These are phyloP conservation scores for Drosophila nannoptera DNA, from an alignment of 1,140 invertebrate genomes.

Conservation along the genomic window DNA sequence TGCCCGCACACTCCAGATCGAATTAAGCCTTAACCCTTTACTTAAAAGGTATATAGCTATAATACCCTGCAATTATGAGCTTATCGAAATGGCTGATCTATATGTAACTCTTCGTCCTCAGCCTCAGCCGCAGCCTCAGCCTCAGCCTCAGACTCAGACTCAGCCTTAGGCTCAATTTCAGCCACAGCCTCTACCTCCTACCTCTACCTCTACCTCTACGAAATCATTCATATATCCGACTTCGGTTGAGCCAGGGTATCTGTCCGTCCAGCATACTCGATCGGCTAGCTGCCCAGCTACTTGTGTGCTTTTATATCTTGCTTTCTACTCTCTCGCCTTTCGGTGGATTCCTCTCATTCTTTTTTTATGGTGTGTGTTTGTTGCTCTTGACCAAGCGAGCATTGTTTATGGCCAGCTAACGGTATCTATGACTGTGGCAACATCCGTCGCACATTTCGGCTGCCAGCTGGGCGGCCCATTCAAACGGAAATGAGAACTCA, in stretches of 20 bases:
- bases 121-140: too few species aligned
- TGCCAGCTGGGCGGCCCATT: slow-evolving; percentile 72
- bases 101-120: too few species aligned
- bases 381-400: background rate
- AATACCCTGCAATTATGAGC: slow-evolving; percentile 1
- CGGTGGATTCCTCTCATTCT: background rate
- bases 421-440: slow-evolving; percentile 60
- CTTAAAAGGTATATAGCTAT: too few species aligned
- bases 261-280: background rate
- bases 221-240: too few species aligned
- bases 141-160: too few species aligned
- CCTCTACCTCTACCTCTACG: too few species aligned
- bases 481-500: slow-evolving; percentile 76
- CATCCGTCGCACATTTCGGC: slow-evolving; percentile 59
- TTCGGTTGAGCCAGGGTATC: too few species aligned
- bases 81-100: background rate
- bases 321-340: background rate
- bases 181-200: too few species aligned
- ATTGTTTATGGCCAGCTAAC: slow-evolving; percentile 32
- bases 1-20: background rate
- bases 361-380: background rate
- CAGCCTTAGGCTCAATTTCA: too few species aligned
- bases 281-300: background rate
- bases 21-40: slow-evolving; percentile 2
- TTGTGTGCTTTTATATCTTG: too few species aligned